Evolutionary conservation across 2,113 vertebrate species (phyloP).

Genomic region (Emydura subglobosa): DNA sequence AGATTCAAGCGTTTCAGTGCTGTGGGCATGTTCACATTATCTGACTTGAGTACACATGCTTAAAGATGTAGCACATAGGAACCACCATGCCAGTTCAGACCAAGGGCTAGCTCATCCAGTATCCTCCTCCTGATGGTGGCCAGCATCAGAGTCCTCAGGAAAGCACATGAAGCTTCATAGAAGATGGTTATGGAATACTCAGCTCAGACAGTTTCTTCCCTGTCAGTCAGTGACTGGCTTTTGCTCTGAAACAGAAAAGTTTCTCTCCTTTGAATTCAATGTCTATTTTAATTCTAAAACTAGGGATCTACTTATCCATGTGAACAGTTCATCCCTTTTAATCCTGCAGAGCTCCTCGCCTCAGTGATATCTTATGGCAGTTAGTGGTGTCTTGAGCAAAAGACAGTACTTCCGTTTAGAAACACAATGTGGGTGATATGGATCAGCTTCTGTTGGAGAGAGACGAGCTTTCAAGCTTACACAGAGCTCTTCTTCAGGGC

Average conservation of each 20-base stretch:
- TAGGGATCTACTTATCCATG: accelerated
- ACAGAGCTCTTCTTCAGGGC: background rate
- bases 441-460: too few relatives aligned
- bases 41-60: background rate
- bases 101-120: background rate
- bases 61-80: background rate
- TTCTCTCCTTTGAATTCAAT: background rate
- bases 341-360: accelerated
- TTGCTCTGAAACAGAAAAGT: background rate
- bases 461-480: background rate
- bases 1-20: background rate
- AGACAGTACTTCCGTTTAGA: background rate
- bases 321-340: background rate
- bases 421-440: too few relatives aligned
- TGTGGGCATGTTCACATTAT: background rate
- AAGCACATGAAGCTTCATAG: background rate
- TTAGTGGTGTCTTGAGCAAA: background rate
- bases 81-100: background rate
- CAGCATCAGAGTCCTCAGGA: background rate
- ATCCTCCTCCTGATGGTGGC: background rate
- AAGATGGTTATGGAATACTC: background rate
- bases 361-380: background rate
- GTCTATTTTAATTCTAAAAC: accelerated
- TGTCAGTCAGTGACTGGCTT: background rate
- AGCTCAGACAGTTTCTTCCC: background rate